These are phyloP conservation scores for Sinocyclocheilus anshuiensis DNA, from an alignment of 2,113 vertebrate species.

Conservation along the genomic window DNA sequence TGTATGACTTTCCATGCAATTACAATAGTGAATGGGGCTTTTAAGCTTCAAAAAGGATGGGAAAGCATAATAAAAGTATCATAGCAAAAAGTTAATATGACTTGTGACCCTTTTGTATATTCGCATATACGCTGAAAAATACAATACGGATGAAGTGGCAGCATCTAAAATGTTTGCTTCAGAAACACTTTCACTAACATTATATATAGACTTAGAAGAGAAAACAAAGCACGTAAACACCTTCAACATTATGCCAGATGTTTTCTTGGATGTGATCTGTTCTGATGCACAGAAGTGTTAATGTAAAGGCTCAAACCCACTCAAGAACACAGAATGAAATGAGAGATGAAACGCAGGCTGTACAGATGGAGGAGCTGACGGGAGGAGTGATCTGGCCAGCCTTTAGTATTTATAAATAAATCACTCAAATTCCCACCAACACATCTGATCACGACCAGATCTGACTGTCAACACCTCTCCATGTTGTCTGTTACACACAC, in stretches of 20 bases:
- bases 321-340: background rate
- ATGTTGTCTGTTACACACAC: slow-evolving; percentile 33
- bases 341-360: slow-evolving; percentile 1
- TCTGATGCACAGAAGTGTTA: background rate
- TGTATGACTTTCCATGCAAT: background rate
- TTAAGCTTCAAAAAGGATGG: background rate
- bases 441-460: background rate
- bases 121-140: background rate
- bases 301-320: slow-evolving; percentile 20
- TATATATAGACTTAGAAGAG: background rate
- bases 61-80: background rate
- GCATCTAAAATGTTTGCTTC: background rate
- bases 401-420: slow-evolving; percentile 31
- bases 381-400: slow-evolving; percentile 8
- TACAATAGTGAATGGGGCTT: background rate
- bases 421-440: slow-evolving; percentile 13
- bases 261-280: background rate
- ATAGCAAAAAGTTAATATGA: background rate
- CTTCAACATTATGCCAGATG: background rate
- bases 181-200: background rate
- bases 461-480: slow-evolving; percentile 33
- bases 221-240: background rate
- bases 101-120: background rate
- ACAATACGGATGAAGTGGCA: background rate
- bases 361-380: slow-evolving; percentile 32